These are phyloP conservation scores for Larimichthys crocea DNA, from an alignment of 2,113 vertebrate genomes.

Conservation along the genomic window DNA sequence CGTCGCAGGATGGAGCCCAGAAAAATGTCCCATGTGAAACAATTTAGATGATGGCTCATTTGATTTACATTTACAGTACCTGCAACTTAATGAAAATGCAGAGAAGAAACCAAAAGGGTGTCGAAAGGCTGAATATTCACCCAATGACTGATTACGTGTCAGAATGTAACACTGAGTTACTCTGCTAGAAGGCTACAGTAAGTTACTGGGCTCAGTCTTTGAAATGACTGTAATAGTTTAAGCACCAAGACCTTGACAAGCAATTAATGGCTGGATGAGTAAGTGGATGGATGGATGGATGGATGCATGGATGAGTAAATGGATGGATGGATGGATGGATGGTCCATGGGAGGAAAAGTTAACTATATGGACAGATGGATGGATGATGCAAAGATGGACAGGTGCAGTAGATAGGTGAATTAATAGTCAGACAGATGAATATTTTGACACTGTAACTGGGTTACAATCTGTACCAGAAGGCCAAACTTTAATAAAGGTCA, in stretches of 20 bases:
- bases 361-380: neutral
- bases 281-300: neutral
- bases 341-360: neutral
- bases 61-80: neutral
- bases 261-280: neutral
- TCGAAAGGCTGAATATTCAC: neutral
- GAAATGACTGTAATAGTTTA: neutral
- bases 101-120: neutral
- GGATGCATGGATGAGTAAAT: neutral
- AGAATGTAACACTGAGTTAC: neutral
- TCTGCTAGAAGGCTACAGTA: neutral
- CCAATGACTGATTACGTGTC: neutral
- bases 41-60: neutral
- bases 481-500: conserved; percentile 14
- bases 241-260: neutral
- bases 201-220: neutral
- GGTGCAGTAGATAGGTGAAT: too few relatives aligned
- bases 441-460: conserved; percentile 5
- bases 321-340: neutral
- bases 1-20: neutral
- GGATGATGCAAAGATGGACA: neutral
- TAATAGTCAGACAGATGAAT: neutral
- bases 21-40: neutral
- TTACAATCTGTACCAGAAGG: conserved; percentile 34
- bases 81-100: neutral